Evolutionary conservation across 2,797 vertebrate genomes (phyloP).

Genomic region (Esox lucius): DNA sequence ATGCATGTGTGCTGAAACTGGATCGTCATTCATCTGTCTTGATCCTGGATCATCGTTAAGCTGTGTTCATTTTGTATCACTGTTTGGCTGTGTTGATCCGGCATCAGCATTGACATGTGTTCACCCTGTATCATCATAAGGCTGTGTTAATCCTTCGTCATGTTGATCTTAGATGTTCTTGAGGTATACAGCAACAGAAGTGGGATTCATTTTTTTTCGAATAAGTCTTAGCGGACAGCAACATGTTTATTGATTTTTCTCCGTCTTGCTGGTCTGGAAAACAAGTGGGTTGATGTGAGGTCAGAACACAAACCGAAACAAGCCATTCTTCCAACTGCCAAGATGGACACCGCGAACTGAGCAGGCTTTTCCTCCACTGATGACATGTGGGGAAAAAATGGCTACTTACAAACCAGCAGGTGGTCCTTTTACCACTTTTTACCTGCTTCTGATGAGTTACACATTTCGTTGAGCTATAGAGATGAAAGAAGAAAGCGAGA

Average conservation of each 20-base stretch:
- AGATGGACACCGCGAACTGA: slow-evolving; percentile 45
- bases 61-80: not conserved
- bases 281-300: slow-evolving; percentile 28
- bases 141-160: not conserved
- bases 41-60: not conserved
- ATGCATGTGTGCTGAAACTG: not conserved
- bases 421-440: slow-evolving; percentile 23
- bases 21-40: not conserved
- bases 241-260: not conserved
- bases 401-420: slow-evolving; percentile 38
- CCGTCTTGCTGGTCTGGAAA: slow-evolving; percentile 13
- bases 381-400: slow-evolving; percentile 50
- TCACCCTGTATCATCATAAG: not conserved
- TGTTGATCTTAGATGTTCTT: not conserved
- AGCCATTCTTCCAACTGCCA: slow-evolving; percentile 26
- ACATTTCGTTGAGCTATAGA: slow-evolving; percentile 36
- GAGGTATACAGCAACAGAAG: not conserved
- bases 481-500: not conserved
- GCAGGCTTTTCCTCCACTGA: slow-evolving; percentile 43
- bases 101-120: not conserved
- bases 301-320: slow-evolving; percentile 22
- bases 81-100: not conserved
- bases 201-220: not conserved
- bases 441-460: not conserved
- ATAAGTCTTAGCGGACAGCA: not conserved